These are phyloP conservation scores for Ciconia stormi DNA, from an alignment of 2,113 vertebrate species.

Conservation along the genomic window DNA sequence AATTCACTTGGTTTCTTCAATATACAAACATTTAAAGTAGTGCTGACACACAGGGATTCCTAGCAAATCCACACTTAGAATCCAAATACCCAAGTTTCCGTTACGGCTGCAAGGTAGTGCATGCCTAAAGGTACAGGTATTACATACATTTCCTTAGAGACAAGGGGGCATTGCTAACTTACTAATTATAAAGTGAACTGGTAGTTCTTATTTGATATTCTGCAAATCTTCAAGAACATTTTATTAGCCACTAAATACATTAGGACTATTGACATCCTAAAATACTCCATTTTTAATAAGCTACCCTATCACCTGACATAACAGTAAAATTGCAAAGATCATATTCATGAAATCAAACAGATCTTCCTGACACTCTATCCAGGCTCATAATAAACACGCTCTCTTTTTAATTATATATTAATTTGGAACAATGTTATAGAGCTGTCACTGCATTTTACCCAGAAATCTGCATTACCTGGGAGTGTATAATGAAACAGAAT, in stretches of 20 bases:
- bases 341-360: background rate
- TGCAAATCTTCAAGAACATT: conserved; percentile 4
- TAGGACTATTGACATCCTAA: background rate
- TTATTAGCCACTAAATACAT: conserved; percentile 26
- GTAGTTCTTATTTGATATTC: background rate
- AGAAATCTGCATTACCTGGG: background rate
- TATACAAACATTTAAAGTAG: background rate
- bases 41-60: background rate
- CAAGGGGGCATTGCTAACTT: background rate
- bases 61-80: background rate
- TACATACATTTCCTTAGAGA: background rate
- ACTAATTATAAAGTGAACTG: conserved; percentile 22
- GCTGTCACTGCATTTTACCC: background rate
- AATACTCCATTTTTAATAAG: background rate
- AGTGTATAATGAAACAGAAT: background rate
- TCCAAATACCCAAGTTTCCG: background rate
- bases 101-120: background rate
- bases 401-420: background rate
- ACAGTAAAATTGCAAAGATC: background rate
- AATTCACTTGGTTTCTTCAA: background rate
- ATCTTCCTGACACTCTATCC: background rate
- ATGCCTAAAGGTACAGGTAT: background rate
- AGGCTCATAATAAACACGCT: background rate
- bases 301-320: background rate
- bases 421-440: background rate